These are phyloP conservation scores for Synanthedon vespiformis DNA, from an alignment of 2,888 invertebrate genomes.

Conservation along the genomic window DNA sequence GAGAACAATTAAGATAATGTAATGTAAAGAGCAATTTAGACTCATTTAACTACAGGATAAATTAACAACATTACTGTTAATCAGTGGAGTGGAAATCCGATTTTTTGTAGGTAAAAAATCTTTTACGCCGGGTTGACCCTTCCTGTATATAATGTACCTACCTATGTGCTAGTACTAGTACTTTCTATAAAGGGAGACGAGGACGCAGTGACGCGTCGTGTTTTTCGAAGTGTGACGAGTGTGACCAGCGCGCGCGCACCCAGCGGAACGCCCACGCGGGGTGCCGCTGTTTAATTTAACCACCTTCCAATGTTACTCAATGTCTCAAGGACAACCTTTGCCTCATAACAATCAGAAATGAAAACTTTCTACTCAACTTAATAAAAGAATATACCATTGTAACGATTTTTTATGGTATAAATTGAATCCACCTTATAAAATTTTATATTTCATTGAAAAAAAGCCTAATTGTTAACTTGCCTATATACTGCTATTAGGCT, in stretches of 20 bases:
- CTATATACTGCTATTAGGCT: too few species aligned
- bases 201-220: conserved; percentile 35
- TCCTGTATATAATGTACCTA: background rate
- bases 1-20: too few species aligned
- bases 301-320: conserved; percentile 3
- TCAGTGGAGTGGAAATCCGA: conserved; percentile 25
- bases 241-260: conserved; percentile 17
- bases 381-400: too few species aligned
- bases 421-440: too few species aligned
- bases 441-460: too few species aligned
- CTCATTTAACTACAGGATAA: conserved; percentile 4
- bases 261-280: conserved; percentile 38
- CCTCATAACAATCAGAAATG: too few species aligned
- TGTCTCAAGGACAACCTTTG: background rate
- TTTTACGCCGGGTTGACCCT: conserved; percentile 6
- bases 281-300: conserved; percentile 19
- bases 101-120: conserved; percentile 14
- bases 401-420: too few species aligned
- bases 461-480: too few species aligned
- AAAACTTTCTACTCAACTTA: too few species aligned
- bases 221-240: conserved; percentile 23
- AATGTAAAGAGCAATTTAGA: conserved; percentile 1
- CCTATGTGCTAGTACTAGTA: conserved; percentile 1
- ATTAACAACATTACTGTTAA: conserved; percentile 4
- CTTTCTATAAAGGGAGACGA: conserved; percentile 8